These are phyloP conservation scores for Hartigia nigra DNA, from an alignment of 2,888 invertebrate species.

Conservation along the genomic window DNA sequence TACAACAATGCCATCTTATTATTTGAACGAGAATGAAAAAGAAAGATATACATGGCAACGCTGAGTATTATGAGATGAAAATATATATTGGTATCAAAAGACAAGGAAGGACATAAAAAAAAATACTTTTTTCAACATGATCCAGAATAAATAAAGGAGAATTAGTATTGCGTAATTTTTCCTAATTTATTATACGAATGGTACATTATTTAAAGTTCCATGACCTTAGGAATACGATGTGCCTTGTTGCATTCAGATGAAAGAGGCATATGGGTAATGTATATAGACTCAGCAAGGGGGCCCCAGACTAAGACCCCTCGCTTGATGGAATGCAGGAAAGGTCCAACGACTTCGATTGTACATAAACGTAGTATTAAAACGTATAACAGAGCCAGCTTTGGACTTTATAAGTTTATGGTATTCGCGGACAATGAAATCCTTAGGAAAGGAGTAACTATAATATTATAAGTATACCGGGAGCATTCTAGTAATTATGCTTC, in stretches of 20 bases:
- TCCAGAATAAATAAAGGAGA: not conserved
- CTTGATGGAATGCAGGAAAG: slow-evolving; percentile 46
- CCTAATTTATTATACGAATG: slow-evolving; percentile 15
- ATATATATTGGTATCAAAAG: not conserved
- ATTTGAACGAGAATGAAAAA: no score
- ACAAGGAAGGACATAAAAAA: not conserved
- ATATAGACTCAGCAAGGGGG: not conserved
- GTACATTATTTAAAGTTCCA: slow-evolving; percentile 43
- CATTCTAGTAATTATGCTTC: not conserved
- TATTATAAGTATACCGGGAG: not conserved
- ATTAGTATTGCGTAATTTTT: slow-evolving; percentile 29
- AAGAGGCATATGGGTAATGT: slow-evolving; percentile 32
- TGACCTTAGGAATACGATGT: slow-evolving; percentile 45
- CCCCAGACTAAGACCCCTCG: slow-evolving; percentile 31
- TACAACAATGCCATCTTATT: not conserved
- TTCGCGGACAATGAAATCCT: not conserved
- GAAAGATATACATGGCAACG: no score
- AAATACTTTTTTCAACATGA: not conserved
- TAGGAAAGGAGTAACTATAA: not conserved
- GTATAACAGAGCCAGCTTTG: not conserved
- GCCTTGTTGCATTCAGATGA: slow-evolving; percentile 42
- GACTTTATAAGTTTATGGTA: not conserved
- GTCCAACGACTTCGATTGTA: slow-evolving; percentile 19
- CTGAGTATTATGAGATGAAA: not conserved
- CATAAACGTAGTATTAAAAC: not conserved